A percentile compares a stretch with the other conserved stretches of the same genome.
phyloP scores from a whole-genome alignment of 2,113 vertebrate species.

The Platichthys flesus region DNA sequence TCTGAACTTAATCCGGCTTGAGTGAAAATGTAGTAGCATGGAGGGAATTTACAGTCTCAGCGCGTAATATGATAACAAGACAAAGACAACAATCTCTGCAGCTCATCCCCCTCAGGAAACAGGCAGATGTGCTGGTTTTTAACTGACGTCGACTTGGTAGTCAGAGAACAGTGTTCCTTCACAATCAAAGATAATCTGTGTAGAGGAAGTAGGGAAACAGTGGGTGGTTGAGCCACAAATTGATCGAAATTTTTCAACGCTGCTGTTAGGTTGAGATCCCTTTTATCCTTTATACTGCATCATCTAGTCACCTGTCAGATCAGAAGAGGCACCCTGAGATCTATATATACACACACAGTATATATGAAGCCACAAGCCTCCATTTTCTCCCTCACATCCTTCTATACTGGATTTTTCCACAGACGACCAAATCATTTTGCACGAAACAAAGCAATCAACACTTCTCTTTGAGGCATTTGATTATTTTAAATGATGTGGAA shows the following conservation, averaged over 20 bases:
- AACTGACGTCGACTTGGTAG: neutral
- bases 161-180: constrained; percentile 1
- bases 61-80: neutral
- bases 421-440: constrained; percentile 4
- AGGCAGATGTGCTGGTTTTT: neutral
- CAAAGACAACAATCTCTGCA: neutral
- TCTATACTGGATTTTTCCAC: constrained; percentile 9
- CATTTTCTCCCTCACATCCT: constrained; percentile 13
- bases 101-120: neutral
- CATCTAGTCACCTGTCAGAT: neutral
- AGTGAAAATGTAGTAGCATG: constrained; percentile 2
- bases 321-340: neutral
- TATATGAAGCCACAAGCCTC: neutral
- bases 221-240: too few relatives aligned
- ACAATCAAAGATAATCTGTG: neutral
- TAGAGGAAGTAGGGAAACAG: too few relatives aligned
- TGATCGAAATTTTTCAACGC: too few relatives aligned
- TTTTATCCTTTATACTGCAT: constrained; percentile 10
- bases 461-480: neutral
- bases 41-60: constrained; percentile 11
- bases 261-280: too few relatives aligned
- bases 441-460: neutral
- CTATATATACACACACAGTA: neutral
- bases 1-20: constrained; percentile 1
- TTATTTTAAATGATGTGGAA: neutral